Conservation (phyloP, 2,797 vertebrate genomes). For the Periparus ater region DNA sequence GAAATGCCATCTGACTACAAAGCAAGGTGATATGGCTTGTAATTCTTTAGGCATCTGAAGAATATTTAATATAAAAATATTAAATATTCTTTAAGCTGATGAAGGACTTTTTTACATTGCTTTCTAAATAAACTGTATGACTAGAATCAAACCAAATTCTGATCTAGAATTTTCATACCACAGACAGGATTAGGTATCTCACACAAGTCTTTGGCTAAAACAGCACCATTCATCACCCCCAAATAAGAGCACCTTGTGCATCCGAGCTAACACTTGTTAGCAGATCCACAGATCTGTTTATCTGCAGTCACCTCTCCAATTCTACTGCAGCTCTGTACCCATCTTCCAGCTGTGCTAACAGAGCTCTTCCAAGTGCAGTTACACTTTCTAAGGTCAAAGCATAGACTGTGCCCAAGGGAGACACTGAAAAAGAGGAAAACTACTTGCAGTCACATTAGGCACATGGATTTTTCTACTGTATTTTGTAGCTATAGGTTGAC, state of each 20-base stretch:
- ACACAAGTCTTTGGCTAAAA: not conserved
- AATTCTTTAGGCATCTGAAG: not conserved
- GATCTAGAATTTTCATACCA: not conserved
- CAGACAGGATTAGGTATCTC: not conserved
- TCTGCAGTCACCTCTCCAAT: not conserved
- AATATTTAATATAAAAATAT: not conserved
- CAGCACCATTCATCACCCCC: not conserved
- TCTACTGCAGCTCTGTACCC: not conserved
- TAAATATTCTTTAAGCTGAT: not conserved
- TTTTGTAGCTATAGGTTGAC: not conserved
- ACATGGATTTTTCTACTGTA: not conserved
- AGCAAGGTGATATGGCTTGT: not conserved
- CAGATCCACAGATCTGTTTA: not conserved
- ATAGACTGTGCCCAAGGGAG: not conserved
- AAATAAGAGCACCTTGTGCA: not conserved
- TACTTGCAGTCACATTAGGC: not conserved
- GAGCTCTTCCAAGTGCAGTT: not conserved
- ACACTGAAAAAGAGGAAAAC: not conserved
- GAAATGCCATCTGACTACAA: not conserved
- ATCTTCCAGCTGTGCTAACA: not conserved
- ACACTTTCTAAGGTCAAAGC: not conserved
- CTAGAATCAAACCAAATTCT: not conserved
- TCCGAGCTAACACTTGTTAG: not conserved
- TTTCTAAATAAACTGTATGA: not conserved
- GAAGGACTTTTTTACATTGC: not conserved